Base-by-base conservation (phyloP, 2,888 invertebrate genomes). In the Drosophila ustulata region DNA sequence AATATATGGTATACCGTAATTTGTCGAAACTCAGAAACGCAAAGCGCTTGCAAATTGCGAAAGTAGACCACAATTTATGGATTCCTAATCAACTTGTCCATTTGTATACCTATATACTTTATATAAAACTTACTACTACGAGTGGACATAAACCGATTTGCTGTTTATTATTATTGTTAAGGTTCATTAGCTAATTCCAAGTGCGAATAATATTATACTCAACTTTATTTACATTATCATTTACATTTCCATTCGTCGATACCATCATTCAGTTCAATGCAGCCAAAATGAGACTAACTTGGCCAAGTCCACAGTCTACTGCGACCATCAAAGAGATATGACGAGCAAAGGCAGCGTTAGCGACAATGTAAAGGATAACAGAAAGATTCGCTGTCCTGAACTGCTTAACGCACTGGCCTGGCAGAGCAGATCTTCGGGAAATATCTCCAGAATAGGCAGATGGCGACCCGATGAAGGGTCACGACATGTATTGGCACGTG, bases 391-490 rank as follows among this genome's bases (percentile, higher is more conserved):
- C 53, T 91, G 94, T 77, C 92, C 91, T n/a, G 94, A 94, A 80
- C 94, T 94, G 84, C 97, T 97, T 65, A 97, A 94, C 0, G 97
- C 97, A 89, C 96, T 96, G 56, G 97, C 97, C 92, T 97, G 97
- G 91, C 97, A 97, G 75, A 96, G 95, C 80, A 96, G 94, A 89
- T 96, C 96, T 92, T 96, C 96, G 3, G 96, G 95, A 61, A 96
- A 95, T 55, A 96, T 94, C 88, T 96, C 95, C 55, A 96, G 93
- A 67, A 96, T 94, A 4, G 96, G 95, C 71, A 95, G 93, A 68
- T 94, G 94, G 4, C 94, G 93, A 23, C 95, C 95, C 3, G 94
- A 93, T 52, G 93, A 93, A 34, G 93, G 93, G 91, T 96, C 96
- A 61, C 94, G 94, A 91, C 96, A 96, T 18, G 95, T 95, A 70